Percentiles rank a stretch among this genome's conserved stretches.
These are phyloP conservation scores for Argopecten irradians DNA, from an alignment of 1,140 invertebrate genomes.

Conservation along the genomic window DNA sequence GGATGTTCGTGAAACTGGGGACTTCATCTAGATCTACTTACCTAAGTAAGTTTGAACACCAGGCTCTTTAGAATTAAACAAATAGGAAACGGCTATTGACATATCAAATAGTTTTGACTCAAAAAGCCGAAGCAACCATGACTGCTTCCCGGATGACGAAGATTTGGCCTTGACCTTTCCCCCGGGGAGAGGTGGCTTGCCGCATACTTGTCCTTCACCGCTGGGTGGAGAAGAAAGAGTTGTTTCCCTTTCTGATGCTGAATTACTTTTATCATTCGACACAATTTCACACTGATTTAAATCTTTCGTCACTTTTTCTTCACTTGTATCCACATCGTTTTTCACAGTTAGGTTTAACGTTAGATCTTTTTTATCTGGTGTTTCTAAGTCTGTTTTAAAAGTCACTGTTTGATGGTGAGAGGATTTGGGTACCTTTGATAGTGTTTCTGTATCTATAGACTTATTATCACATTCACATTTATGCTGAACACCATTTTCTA, in stretches of 20 bases:
- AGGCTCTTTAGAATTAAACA: constrained; percentile 98
- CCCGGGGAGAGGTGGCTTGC: constrained; percentile 35
- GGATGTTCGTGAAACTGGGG: neutral
- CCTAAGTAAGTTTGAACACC: constrained; percentile 97
- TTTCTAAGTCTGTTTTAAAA: neutral
- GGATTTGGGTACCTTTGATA: neutral
- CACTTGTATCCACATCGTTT: neutral
- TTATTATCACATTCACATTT: neutral
- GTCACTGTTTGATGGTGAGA: neutral
- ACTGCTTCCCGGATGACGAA: constrained; percentile 69
- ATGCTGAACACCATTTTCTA: neutral
- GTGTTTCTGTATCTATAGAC: neutral
- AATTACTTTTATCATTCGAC: neutral
- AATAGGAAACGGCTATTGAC: constrained; percentile 97
- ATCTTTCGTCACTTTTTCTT: neutral
- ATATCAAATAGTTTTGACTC: constrained; percentile 98
- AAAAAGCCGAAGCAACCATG: constrained; percentile 91
- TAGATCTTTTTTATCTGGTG: neutral
- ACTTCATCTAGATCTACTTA: constrained; percentile 75
- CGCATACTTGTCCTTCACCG: neutral
- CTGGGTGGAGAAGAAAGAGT: neutral
- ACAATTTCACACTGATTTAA: neutral
- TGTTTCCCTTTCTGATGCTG: neutral
- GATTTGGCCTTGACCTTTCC: neutral
- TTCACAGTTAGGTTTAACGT: neutral